A percentile compares a stretch with the other conserved stretches of the same genome.
phyloP scores from a whole-genome alignment of 2,797 vertebrate species.

The Tolypeutes matacus region DNA sequence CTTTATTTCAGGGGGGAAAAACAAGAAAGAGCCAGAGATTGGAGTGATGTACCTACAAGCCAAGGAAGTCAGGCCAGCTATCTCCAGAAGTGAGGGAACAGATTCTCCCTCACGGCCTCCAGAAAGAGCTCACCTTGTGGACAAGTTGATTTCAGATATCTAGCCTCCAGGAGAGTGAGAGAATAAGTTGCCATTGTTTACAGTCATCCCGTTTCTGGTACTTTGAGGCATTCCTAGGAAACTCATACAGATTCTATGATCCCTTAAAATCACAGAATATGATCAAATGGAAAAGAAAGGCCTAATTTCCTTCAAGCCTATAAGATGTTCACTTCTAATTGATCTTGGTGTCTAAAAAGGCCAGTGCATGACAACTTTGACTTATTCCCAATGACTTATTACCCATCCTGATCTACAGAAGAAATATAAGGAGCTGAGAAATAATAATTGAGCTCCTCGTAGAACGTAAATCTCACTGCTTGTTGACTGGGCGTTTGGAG shows the following conservation, averaged over 20 bases:
- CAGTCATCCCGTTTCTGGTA: no score
- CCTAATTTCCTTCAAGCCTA: neutral
- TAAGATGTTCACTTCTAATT: neutral
- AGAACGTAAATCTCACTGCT: neutral
- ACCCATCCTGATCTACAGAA: neutral
- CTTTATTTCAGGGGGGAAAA: no score
- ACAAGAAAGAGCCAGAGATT: no score
- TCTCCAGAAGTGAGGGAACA: no score
- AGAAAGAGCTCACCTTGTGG: no score
- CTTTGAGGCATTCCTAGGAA: no score
- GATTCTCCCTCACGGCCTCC: no score
- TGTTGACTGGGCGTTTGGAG: neutral
- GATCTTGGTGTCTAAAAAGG: neutral
- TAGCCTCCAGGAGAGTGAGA: no score
- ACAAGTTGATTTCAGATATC: no score
- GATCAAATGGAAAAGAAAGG: slow-evolving; percentile 10
- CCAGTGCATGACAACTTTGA: neutral
- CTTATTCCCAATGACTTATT: neutral
- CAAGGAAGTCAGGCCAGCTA: no score
- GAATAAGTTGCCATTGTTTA: no score
- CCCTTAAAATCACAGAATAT: slow-evolving; percentile 7
- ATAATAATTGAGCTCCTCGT: neutral
- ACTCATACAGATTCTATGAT: neutral
- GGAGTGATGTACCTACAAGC: no score
- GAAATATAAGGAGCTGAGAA: neutral